Evolutionary conservation across 2,797 vertebrate species (phyloP), one percentile per base, ranked within the genome.

Genomic region (Pipistrellus kuhlii): DNA sequence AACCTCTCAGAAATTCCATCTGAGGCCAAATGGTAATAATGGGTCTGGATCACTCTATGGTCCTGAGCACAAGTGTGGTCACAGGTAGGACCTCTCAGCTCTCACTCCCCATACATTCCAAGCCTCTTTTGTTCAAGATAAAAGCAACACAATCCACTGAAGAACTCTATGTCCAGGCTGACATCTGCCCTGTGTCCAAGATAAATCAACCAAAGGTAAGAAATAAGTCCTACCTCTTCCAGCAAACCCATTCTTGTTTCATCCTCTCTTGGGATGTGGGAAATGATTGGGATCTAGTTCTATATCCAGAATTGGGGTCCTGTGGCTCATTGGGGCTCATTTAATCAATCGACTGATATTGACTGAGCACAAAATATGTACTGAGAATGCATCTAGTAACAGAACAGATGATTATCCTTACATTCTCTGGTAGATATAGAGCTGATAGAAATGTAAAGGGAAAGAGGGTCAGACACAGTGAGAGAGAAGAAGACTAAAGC

Each of bases 11-110:
- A 66, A 32, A 38, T 6, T 32, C 18, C 3, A 25, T 25, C 35
- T 9, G 25, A 55, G 75, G 15, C 6, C 6, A 0, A 27, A 27
- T 0, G 53, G 23, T 3, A 3, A 23, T 5, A 10, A 32, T 0
- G 1, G 53, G 20, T 25, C 12, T 8, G 18, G 3, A 20, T n/a
- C 13, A 12, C 0, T 0, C 12, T 2, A 0, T 0, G 2, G 77
- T 55, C n/a, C 68, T 30, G 25, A 41, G 64, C 46, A 35, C 10
- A 3, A 38, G 30, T 13, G 20, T 38, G 8, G 2, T 6, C 2
- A 17, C 3, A 38, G 46, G 21, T 2, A n/a, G 44, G 10, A 21
- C 10, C n/a, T 53, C 15, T 13, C 3, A 3, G 13, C 1, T 6
- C 9, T 66, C 66, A 5, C 2, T 55, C 68, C 68, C 68, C 18